phyloP scores from a whole-genome alignment of 2,113 vertebrate genomes.

The Meleagris gallopavo region DNA sequence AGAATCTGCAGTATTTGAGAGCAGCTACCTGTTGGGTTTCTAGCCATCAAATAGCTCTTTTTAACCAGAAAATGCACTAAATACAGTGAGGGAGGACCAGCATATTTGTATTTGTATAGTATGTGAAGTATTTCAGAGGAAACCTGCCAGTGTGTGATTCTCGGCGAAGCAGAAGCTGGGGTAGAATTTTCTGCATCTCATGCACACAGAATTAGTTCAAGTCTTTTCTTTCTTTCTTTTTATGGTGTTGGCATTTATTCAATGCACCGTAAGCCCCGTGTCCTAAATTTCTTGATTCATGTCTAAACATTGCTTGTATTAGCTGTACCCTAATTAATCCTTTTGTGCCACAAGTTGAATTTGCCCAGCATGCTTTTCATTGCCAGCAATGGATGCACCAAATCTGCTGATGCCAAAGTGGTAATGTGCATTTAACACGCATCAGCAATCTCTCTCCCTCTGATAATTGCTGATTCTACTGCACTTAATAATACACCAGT shows the following conservation, averaged over 20 bases:
- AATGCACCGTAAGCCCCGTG: neutral
- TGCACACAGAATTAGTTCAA: conserved; percentile 7
- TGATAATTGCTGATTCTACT: conserved; percentile 55
- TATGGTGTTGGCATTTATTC: conserved; percentile 23
- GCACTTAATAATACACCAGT: conserved; percentile 50
- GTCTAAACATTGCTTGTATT: conserved; percentile 53
- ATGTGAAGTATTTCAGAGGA: neutral
- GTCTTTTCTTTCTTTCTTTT: conserved; percentile 21
- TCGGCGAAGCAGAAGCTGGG: neutral
- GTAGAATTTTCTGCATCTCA: conserved; percentile 2
- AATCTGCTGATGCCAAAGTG: conserved; percentile 61
- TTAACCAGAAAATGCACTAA: neutral
- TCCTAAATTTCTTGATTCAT: conserved; percentile 57
- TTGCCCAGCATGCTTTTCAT: conserved; percentile 40
- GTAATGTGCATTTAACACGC: conserved; percentile 28
- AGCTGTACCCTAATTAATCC: conserved; percentile 60
- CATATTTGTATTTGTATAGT: neutral
- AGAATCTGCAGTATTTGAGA: neutral
- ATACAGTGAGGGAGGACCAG: neutral
- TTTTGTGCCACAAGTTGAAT: conserved; percentile 48
- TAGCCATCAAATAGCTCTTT: neutral
- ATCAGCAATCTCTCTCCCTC: conserved; percentile 55
- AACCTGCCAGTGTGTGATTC: neutral
- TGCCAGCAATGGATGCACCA: conserved; percentile 58
- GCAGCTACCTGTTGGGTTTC: neutral